Conservation (phyloP, 2,888 invertebrate species). For the Balanococcus diminutus region DNA sequence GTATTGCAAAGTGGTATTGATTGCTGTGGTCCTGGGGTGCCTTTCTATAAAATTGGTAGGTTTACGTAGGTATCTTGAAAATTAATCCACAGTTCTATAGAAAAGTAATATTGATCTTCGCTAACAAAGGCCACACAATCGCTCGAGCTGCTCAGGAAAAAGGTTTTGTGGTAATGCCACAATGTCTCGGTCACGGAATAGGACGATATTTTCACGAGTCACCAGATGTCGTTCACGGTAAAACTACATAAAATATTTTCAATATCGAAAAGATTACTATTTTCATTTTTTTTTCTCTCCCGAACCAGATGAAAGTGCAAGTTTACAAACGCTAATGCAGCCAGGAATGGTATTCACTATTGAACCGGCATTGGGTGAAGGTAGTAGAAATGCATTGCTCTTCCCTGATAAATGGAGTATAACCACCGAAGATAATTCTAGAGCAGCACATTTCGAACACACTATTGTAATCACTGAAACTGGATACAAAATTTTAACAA, state of each 20-base stretch:
- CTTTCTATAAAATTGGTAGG: conserved; percentile 60
- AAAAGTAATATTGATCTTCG: background rate
- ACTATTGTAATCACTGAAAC: conserved; percentile 81
- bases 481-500: conserved; percentile 71
- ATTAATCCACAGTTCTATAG: background rate
- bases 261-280: background rate
- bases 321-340: conserved; percentile 57
- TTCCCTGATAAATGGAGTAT: conserved; percentile 95
- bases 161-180: conserved; percentile 70
- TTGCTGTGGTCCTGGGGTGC: conserved; percentile 66
- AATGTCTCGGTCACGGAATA: conserved; percentile 91
- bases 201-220: conserved; percentile 90
- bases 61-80: background rate
- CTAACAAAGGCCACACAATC: background rate
- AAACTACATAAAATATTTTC: conserved; percentile 53
- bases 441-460: conserved; percentile 91
- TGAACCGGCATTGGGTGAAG: conserved; percentile 87
- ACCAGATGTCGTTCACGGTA: conserved; percentile 80
- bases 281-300: background rate
- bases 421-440: conserved; percentile 77
- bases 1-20: conserved; percentile 71
- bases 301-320: background rate
- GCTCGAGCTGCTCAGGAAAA: background rate
- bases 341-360: conserved; percentile 83
- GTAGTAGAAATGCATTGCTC: conserved; percentile 70